These are phyloP conservation scores for Hydrophis major DNA, from an alignment of 2,797 vertebrate genomes.

Conservation along the genomic window DNA sequence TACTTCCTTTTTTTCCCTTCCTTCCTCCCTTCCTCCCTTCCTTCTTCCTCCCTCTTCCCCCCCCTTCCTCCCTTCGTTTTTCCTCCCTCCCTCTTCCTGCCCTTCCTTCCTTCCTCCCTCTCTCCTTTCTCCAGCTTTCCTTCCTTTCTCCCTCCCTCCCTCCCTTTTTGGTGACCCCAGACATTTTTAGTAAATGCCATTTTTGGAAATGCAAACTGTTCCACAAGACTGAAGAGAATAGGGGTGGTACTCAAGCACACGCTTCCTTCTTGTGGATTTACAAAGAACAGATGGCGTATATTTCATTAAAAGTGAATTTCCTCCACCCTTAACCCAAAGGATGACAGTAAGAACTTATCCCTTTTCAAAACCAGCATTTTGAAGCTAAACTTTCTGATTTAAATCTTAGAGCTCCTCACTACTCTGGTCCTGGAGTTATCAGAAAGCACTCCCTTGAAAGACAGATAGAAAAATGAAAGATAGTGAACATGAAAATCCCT, in stretches of 20 bases:
- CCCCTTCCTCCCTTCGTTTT: too few relatives aligned
- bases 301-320: background rate
- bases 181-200: background rate
- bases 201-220: background rate
- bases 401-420: background rate
- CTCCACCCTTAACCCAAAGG: background rate
- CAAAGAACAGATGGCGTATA: background rate
- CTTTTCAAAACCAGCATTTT: background rate
- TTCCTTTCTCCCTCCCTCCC: too few relatives aligned
- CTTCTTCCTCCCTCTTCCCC: too few relatives aligned
- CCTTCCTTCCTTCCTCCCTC: rapidly evolving
- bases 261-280: background rate
- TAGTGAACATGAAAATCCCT: background rate
- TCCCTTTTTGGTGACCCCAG: background rate
- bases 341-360: background rate
- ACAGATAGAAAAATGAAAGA: too few relatives aligned
- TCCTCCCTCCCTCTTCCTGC: too few relatives aligned
- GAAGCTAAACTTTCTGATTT: background rate
- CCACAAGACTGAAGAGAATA: background rate
- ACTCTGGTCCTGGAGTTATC: background rate
- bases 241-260: background rate
- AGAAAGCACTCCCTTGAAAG: too few relatives aligned
- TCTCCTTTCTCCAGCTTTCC: too few relatives aligned
- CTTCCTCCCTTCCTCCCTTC: rapidly evolving
- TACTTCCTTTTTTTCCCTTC: too few relatives aligned